Percentiles rank a stretch among this genome's conserved stretches.
phyloP scores from a whole-genome alignment of 2,113 vertebrate genomes.

The Solea solea region DNA sequence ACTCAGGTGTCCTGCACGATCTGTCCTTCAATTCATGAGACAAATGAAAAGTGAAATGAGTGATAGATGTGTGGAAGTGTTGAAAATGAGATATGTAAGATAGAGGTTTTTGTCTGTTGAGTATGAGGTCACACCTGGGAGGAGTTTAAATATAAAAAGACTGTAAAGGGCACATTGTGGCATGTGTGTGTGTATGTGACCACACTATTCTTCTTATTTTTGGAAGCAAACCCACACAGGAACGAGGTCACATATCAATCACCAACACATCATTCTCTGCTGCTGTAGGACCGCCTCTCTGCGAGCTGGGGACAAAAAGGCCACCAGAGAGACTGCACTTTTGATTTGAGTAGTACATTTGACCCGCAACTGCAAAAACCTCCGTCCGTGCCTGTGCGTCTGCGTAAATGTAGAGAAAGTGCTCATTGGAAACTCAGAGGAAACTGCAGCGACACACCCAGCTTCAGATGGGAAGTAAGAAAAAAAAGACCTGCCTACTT shows the following conservation, averaged over 20 bases:
- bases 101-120: neutral
- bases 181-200: neutral
- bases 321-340: conserved; percentile 13
- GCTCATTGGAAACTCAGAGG: conserved; percentile 44
- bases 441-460: conserved; percentile 66
- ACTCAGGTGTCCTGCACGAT: conserved; percentile 14
- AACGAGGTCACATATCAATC: conserved; percentile 48
- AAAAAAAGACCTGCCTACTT: conserved; percentile 54
- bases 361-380: neutral
- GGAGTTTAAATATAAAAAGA: neutral
- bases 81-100: neutral
- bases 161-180: neutral
- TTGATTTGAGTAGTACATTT: conserved; percentile 2
- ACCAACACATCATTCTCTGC: conserved; percentile 11
- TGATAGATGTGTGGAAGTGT: neutral
- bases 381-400: neutral
- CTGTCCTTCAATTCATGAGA: conserved; percentile 47
- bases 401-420: neutral
- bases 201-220: neutral
- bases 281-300: conserved; percentile 7
- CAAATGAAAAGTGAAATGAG: conserved; percentile 28
- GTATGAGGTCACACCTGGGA: conserved; percentile 12
- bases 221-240: neutral
- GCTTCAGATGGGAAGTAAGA: conserved; percentile 56
- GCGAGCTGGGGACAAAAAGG: neutral